Evolutionary conservation across 1,140 invertebrate genomes (phyloP), one percentile per base, ranked within the genome.

Genomic region (Mactra quadrangularis): DNA sequence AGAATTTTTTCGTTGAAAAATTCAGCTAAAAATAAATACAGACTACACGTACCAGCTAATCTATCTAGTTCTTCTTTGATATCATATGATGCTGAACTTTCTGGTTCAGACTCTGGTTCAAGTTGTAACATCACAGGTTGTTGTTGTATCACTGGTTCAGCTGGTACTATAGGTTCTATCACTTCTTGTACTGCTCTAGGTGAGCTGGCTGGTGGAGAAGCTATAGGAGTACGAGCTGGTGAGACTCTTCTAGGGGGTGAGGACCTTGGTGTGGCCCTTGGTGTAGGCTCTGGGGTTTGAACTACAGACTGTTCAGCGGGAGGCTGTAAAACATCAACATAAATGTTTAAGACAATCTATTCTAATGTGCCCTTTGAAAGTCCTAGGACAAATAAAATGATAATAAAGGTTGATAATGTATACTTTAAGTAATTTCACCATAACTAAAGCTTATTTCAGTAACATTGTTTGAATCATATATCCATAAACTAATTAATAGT

Each of bases 261-360:
- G 52, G 74, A 38, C 31, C 29, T 52, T 3, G 88, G 90, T 53
- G 78, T 88, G 13, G 86, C 57, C 57, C 87, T 85, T 1, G 91
- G 91, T 27, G 91, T 92, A 7, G 89, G 89, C 50, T 90, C 82
- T 52, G 91, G 91, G 27, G 91, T 92, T 31, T 75, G 60, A 0
- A 91, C 82, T 17, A 76, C 64, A 9, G 62, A 17, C n/a, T 57
- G 71, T 22, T 77, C 25, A 17, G 50, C 53, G 17, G 74, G 29
- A 25, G 53, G 57, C 84, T 85, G 38, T 41, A 7, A 41, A 41
- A 6, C n/a, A n/a, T n/a, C n/a, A n/a, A n/a, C n/a, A n/a, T n/a
- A n/a, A n/a, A n/a, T n/a, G n/a, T n/a, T n/a, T n/a, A n/a, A n/a
- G n/a, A n/a, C n/a, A n/a, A n/a, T n/a, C n/a, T n/a, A n/a, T n/a